Conservation (phyloP, 2,797 vertebrate genomes). For the Enteromius radiatus region DNA sequence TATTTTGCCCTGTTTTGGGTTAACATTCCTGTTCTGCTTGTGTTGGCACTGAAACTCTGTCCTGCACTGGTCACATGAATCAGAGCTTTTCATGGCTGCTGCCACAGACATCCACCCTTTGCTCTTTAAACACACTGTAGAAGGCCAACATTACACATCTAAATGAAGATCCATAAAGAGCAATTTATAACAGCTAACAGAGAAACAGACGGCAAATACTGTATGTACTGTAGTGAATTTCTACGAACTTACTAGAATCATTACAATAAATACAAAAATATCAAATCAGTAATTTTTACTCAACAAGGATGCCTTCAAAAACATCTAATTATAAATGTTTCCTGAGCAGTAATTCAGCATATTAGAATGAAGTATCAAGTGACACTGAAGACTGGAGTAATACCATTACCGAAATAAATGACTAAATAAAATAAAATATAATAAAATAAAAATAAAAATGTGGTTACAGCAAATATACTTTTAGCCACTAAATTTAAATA, state of each 20-base stretch:
- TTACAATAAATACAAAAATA: background rate
- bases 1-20: constrained; percentile 76
- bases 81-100: constrained; percentile 79
- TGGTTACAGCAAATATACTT: background rate
- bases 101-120: constrained; percentile 70
- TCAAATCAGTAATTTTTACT: background rate
- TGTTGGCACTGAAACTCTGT: constrained; percentile 78
- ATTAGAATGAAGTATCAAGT: background rate
- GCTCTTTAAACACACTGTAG: constrained; percentile 31
- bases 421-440: too few relatives aligned
- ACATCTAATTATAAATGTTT: background rate
- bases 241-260: too few relatives aligned
- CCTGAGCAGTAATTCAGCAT: background rate
- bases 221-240: background rate
- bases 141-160: constrained; percentile 74
- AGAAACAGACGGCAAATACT: background rate
- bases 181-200: constrained; percentile 60
- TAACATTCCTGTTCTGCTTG: constrained; percentile 81
- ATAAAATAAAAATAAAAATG: too few relatives aligned
- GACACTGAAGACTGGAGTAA: background rate
- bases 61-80: constrained; percentile 81
- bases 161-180: constrained; percentile 71
- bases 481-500: background rate
- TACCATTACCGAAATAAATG: background rate
- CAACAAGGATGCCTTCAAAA: background rate